Percentiles rank a stretch among this genome's conserved stretches.
Conservation (phyloP, 2,888 invertebrate species). For the Allygus modestus region DNA sequence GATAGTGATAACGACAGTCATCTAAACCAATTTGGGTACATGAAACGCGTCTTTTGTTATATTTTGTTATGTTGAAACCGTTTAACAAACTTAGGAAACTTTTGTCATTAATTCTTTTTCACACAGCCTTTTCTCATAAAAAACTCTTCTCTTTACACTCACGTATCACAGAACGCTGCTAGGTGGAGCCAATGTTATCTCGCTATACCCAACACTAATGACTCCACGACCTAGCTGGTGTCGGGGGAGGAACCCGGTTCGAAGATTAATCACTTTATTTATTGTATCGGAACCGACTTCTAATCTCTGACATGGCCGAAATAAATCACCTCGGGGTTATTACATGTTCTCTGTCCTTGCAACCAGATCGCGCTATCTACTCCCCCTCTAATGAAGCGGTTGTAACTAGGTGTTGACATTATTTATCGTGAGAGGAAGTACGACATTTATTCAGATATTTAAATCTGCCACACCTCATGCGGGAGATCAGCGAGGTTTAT, state of each 20-base stretch:
- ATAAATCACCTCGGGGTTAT: constrained; percentile 44
- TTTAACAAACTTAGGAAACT: no score
- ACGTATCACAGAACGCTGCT: neutral
- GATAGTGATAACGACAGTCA: no score
- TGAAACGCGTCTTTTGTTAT: no score
- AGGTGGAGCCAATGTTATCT: neutral
- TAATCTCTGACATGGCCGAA: constrained; percentile 32
- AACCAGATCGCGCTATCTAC: neutral
- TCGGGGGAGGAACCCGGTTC: constrained; percentile 13
- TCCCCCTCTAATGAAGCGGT: constrained; percentile 23
- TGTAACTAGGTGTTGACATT: constrained; percentile 28
- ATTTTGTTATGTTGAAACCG: no score
- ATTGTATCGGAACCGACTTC: constrained; percentile 53
- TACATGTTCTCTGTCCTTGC: constrained; percentile 15
- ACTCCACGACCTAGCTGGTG: neutral
- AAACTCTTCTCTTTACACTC: no score
- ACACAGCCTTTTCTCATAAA: no score
- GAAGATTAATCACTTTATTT: constrained; percentile 52
- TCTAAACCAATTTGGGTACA: no score
- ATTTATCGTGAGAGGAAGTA: neutral
- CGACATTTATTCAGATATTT: neutral
- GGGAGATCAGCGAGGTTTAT: neutral
- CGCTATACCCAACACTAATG: constrained; percentile 21
- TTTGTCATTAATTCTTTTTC: no score
- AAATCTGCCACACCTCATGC: neutral